phyloP scores from a whole-genome alignment of 2,888 invertebrate genomes.

The Pseudococcus longispinus region DNA sequence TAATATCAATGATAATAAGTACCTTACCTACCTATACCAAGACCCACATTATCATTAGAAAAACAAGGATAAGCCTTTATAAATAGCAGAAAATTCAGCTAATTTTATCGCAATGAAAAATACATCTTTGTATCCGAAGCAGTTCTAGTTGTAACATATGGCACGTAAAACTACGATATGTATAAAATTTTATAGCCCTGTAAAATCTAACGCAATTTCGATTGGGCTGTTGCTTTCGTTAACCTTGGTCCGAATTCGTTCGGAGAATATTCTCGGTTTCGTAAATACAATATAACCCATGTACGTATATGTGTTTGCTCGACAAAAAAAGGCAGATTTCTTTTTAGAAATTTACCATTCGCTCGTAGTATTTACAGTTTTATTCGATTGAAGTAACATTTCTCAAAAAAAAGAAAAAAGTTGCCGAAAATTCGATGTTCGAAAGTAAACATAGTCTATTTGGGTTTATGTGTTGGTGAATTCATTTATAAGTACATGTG shows the following conservation, averaged over 20 bases:
- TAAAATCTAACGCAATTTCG: conserved; percentile 24
- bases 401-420: neutral
- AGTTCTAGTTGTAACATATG: neutral
- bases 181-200: conserved; percentile 18
- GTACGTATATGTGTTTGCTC: neutral
- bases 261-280: neutral
- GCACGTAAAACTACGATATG: conserved; percentile 9
- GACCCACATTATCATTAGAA: too few species aligned
- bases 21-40: too few species aligned
- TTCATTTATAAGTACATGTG: neutral
- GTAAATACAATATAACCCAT: neutral
- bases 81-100: neutral
- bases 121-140: neutral
- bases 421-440: neutral
- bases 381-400: neutral
- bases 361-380: neutral
- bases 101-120: conserved; percentile 7
- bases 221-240: conserved; percentile 30
- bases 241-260: conserved; percentile 19
- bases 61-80: neutral
- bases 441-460: neutral
- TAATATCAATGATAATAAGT: too few species aligned
- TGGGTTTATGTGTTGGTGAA: neutral
- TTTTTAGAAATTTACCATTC: neutral
- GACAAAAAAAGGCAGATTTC: neutral